Conservation (phyloP, 1,140 invertebrate species). For the Drosophila ficusphila region DNA sequence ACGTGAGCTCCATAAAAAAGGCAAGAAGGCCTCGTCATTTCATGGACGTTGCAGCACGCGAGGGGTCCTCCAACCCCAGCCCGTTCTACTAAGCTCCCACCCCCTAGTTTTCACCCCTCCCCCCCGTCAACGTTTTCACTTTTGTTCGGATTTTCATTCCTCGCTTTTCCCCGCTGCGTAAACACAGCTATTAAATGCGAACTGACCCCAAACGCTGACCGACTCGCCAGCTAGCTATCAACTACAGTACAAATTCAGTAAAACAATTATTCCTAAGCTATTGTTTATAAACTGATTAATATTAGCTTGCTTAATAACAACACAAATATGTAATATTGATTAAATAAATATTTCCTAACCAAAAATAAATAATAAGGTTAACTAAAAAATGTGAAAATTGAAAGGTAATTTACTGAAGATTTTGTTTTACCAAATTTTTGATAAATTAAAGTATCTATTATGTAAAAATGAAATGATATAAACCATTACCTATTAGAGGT, state of each 20-base stretch:
- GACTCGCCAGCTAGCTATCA: slow-evolving; percentile 19
- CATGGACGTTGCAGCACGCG: slow-evolving; percentile 75
- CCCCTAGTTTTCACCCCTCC: neutral
- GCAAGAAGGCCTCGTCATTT: slow-evolving; percentile 63
- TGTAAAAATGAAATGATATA: no score
- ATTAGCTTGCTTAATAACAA: no score
- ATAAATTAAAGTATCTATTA: no score
- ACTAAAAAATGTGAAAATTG: no score
- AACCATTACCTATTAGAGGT: no score
- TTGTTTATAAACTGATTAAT: neutral
- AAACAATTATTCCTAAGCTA: neutral
- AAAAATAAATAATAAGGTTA: no score
- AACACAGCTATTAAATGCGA: slow-evolving; percentile 58
- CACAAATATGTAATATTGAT: no score
- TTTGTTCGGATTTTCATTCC: slow-evolving; percentile 47
- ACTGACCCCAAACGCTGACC: slow-evolving; percentile 53
- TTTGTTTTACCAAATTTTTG: no score
- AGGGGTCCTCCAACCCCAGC: slow-evolving; percentile 29
- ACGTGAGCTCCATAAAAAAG: slow-evolving; percentile 68
- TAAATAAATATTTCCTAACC: no score
- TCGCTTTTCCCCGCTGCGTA: slow-evolving; percentile 38
- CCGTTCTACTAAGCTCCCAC: neutral
- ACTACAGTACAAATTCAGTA: slow-evolving; percentile 13
- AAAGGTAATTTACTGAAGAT: no score
- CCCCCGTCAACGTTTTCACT: slow-evolving; percentile 40